phyloP scores from a whole-genome alignment of 2,888 invertebrate genomes.

The Maniola hyperantus region DNA sequence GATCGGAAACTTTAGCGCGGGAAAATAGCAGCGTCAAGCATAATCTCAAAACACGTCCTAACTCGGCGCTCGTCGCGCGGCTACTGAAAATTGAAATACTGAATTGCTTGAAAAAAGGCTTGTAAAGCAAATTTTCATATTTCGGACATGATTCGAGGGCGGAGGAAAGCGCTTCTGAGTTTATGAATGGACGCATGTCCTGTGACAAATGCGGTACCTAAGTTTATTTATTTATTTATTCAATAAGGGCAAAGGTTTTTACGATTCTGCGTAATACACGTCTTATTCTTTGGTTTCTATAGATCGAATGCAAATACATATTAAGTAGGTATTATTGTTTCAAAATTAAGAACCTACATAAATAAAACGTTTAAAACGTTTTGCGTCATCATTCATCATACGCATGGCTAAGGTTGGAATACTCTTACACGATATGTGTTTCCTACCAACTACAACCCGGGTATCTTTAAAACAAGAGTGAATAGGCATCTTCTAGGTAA shows the following conservation, averaged over 20 bases:
- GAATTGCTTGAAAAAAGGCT: constrained; percentile 53
- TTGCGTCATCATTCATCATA: too few species aligned
- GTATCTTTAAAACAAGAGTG: too few species aligned
- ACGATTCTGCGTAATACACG: neutral
- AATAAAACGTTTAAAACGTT: too few species aligned
- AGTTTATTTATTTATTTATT: too few species aligned
- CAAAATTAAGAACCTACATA: too few species aligned
- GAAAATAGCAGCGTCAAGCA: constrained; percentile 52
- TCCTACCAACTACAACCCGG: too few species aligned
- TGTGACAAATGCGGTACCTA: constrained; percentile 31
- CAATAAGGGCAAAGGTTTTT: constrained; percentile 14
- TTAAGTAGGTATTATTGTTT: too few species aligned
- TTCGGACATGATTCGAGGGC: constrained; percentile 57
- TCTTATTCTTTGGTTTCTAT: too few species aligned
- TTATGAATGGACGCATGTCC: constrained; percentile 46
- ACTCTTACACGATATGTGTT: too few species aligned
- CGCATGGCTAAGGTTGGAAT: too few species aligned
- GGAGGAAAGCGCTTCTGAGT: constrained; percentile 57
- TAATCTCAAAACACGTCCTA: constrained; percentile 42
- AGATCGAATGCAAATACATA: too few species aligned
- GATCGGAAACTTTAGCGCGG: constrained; percentile 59
- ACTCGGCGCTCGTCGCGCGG: constrained; percentile 60
- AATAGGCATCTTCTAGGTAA: too few species aligned
- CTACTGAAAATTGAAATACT: constrained; percentile 47
- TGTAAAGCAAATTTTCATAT: constrained; percentile 56